Base-by-base conservation (phyloP, 2,113 vertebrate genomes). In the Xiphorhynchus elegans region DNA sequence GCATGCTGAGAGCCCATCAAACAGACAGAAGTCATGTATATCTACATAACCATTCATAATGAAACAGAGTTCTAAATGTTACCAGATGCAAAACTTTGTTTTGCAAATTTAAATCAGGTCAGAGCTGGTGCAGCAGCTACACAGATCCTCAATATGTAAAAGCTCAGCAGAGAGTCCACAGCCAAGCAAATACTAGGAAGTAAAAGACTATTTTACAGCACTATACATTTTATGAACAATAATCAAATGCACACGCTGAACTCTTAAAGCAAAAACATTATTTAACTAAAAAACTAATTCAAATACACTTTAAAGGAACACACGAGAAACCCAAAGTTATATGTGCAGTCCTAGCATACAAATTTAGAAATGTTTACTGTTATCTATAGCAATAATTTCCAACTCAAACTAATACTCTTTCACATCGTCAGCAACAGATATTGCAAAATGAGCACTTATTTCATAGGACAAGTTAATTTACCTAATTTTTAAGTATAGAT, bases 171-270 rank as follows among this genome's bases (percentile, higher is more conserved):
- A 78, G 37, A 76, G 26, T 37, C 63, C 55, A 70, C 47, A 93
- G 47, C 17, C 76, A 90, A 95, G 50, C 46, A 94, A 85, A 88
- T 53, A 85, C 37, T 66, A 90, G 63, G 68, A 90, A 74, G 50
- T 50, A 62, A 91, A 90, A 79, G 23, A 73, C 76, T 91, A 9
- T 80, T 90, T 89, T 84, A 93, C n/a, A 89, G 87, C 37, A 93
- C 28, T 13, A 66, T 18, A 73, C 19, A 33, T 69, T 94, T 79
- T n/a, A 83, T 50, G 58, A 84, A 64, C 12, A n/a, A n/a, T 60
- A 52, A 82, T 40, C 44, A 76, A 90, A 79, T 33, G n/a, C 24
- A 88, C 31, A 68, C 21, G 39, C 37, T 73, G 14, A 46, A 63
- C 33, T 84, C n/a, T 62, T 81, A 66, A 84, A 53, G 26, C 29